phyloP scores from a whole-genome alignment of 1,140 invertebrate species.

The Nixonia krombeini region DNA sequence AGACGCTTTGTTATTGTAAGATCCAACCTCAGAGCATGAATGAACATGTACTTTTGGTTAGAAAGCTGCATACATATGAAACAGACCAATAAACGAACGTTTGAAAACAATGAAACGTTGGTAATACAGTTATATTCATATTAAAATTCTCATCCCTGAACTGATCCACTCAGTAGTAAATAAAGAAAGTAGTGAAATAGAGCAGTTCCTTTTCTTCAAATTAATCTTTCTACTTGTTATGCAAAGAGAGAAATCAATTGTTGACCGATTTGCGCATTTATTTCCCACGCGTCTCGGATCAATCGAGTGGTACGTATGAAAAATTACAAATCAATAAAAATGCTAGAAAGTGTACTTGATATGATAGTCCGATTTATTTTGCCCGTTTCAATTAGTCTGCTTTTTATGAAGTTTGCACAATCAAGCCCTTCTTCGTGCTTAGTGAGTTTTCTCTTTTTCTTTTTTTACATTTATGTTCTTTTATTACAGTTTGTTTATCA shows the following conservation, averaged over 20 bases:
- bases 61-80: slow-evolving; percentile 53
- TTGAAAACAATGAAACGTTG: slow-evolving; percentile 52
- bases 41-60: slow-evolving; percentile 62
- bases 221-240: slow-evolving; percentile 30
- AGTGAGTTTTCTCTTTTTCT: slow-evolving; percentile 29
- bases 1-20: slow-evolving; percentile 40
- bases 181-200: slow-evolving; percentile 15
- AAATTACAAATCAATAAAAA: slow-evolving; percentile 52
- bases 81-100: slow-evolving; percentile 62
- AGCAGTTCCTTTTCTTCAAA: no score
- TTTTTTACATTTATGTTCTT: slow-evolving; percentile 8
- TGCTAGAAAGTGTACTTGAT: slow-evolving; percentile 46
- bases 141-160: slow-evolving; percentile 43
- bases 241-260: slow-evolving; percentile 60
- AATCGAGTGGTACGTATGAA: slow-evolving; percentile 71
- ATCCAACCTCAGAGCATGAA: slow-evolving; percentile 56
- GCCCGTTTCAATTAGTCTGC: slow-evolving; percentile 52
- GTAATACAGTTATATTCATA: no score
- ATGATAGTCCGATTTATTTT: slow-evolving; percentile 47
- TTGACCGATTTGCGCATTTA: slow-evolving; percentile 71
- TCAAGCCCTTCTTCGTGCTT: slow-evolving; percentile 35
- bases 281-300: slow-evolving; percentile 72
- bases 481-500: no score
- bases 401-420: slow-evolving; percentile 34
- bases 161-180: slow-evolving; percentile 20